phyloP scores from a whole-genome alignment of 2,113 vertebrate genomes.

The Ancistrus triradiatus region DNA sequence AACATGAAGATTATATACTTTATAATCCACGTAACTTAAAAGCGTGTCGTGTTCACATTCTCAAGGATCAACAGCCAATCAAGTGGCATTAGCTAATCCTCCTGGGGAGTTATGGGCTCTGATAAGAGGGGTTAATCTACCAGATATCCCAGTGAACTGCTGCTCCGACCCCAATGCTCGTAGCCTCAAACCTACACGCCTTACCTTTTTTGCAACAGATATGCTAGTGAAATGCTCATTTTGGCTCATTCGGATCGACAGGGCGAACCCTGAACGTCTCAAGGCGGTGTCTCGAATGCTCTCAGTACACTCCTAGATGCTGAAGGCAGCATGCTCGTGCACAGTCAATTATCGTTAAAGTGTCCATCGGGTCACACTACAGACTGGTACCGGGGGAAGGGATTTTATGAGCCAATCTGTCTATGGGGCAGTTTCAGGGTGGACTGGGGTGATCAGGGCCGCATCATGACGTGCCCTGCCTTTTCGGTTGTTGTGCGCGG shows the following conservation, averaged over 20 bases:
- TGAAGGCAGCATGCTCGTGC: conserved; percentile 23
- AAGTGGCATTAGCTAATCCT: neutral
- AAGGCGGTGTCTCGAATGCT: neutral
- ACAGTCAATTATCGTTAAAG: neutral
- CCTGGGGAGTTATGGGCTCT: conserved; percentile 8
- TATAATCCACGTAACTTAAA: conserved; percentile 30
- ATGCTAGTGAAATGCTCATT: neutral
- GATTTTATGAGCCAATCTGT: conserved; percentile 37
- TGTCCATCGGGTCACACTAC: conserved; percentile 35
- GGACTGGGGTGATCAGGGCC: conserved; percentile 45
- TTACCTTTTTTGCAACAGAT: neutral
- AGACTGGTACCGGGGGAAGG: conserved; percentile 39
- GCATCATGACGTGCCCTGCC: conserved; percentile 95
- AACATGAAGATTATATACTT: conserved; percentile 25
- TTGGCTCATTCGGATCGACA: conserved; percentile 16
- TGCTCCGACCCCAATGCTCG: neutral
- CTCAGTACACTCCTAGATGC: neutral
- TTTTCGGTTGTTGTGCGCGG: conserved; percentile 95
- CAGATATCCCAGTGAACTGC: neutral
- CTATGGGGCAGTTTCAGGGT: conserved; percentile 1
- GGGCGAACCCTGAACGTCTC: neutral
- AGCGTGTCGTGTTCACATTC: conserved; percentile 57
- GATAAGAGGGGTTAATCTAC: too few species aligned
- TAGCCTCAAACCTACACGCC: neutral
- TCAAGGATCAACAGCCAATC: conserved; percentile 36